phyloP scores from a whole-genome alignment of 2,797 vertebrate genomes.

The Enteromius argenteus region DNA sequence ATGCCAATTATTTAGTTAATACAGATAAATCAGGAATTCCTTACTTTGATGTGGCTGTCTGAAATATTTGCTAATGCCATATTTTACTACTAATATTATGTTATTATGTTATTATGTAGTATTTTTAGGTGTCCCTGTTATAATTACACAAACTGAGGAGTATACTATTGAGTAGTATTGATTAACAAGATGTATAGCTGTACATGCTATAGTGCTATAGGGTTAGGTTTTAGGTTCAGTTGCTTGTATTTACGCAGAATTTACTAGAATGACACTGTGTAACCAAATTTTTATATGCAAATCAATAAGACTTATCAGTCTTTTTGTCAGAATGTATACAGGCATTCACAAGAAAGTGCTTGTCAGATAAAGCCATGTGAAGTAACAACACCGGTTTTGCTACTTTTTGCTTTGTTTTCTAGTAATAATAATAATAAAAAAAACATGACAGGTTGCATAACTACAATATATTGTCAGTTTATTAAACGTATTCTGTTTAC shows the following conservation, averaged over 20 bases:
- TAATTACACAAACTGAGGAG: neutral
- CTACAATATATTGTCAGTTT: conserved; percentile 13
- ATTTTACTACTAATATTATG: neutral
- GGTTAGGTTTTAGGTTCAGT: neutral
- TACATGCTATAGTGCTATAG: neutral
- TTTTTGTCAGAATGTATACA: neutral
- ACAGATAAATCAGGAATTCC: neutral
- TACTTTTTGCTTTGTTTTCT: neutral
- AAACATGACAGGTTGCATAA: neutral
- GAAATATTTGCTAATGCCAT: neutral
- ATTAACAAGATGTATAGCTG: neutral
- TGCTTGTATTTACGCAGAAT: neutral
- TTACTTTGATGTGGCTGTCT: neutral
- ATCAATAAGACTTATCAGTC: neutral
- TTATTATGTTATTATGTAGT: neutral
- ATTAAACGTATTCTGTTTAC: neutral
- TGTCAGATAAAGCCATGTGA: neutral
- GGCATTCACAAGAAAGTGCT: neutral
- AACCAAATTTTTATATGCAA: neutral
- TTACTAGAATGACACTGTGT: neutral
- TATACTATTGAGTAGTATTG: neutral
- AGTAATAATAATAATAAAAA: neutral
- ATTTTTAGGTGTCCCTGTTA: neutral
- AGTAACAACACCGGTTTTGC: neutral
- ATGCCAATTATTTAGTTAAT: neutral